Evolutionary conservation across 2,797 vertebrate species (phyloP).

Genomic region (Tympanoctomys barrerae): DNA sequence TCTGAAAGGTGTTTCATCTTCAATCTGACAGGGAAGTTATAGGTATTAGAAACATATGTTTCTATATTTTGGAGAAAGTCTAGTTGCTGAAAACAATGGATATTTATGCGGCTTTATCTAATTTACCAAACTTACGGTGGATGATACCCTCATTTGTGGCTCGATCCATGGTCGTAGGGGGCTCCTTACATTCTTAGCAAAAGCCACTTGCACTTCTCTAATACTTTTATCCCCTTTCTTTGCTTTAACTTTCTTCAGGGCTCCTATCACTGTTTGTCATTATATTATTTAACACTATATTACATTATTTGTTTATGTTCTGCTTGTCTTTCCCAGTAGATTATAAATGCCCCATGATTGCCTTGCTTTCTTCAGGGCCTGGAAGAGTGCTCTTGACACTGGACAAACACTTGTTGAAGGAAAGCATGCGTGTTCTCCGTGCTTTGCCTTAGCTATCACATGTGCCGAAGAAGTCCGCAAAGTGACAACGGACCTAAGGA

Average conservation of each 20-base stretch:
- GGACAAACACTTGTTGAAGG: neutral
- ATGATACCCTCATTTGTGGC: neutral
- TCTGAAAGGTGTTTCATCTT: neutral
- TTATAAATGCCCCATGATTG: neutral
- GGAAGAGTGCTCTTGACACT: neutral
- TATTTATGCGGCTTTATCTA: neutral
- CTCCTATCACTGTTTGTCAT: neutral
- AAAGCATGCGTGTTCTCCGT: neutral
- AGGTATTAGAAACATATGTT: neutral
- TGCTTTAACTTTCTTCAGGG: neutral
- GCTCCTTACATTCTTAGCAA: neutral
- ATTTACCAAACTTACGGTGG: neutral
- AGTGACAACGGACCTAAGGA: neutral
- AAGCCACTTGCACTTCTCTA: neutral
- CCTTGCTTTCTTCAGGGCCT: neutral
- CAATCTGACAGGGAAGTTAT: neutral
- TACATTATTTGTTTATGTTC: neutral
- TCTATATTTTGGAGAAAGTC: conserved; percentile 2
- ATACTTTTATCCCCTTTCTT: neutral
- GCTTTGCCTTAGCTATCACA: neutral
- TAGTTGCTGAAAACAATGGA: neutral
- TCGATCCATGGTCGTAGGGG: neutral
- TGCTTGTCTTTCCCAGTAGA: neutral
- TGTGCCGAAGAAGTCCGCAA: neutral
- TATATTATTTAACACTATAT: neutral